Evolutionary conservation across 2,888 invertebrate species (phyloP), one percentile per base, ranked within the genome.

Genomic region (Caenorhabditis panamensis): DNA sequence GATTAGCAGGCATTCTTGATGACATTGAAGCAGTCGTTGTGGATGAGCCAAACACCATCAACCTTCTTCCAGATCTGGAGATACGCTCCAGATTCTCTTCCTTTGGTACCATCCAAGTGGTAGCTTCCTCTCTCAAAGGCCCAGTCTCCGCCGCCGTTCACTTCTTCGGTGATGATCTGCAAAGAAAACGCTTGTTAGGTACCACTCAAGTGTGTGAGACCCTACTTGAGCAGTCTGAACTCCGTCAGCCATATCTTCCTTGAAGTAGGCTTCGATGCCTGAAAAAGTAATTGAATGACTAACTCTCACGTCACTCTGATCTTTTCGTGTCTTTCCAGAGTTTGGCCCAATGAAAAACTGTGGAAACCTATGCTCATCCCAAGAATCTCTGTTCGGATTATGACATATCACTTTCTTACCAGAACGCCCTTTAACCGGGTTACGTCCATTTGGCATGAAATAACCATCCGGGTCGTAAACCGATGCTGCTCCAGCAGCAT

Each of bases 21-120:
- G 69, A 91, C 89, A 72, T 91, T 91, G 89, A 91, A 91, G 79
- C 91, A 91, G 79, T 91, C 91, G 80, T 88, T 90, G 80, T 91
- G 91, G 64, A 91, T 89, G 54, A 89, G 84, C 91, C 91, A 91
- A 31, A 79, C 83, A 11, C 90, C 89, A 67, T 89, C 89, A 41
- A 91, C 88, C 82, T 87, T 86, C 79, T 87, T 87, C 86, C 86
- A 86, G 37, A 90, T 88, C 31, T 87, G 90, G 26, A 90, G 84
- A 77, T 90, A 91, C 58, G 90, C 88, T 24, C 91, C 91, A 22
- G 88, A 88, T 79, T 91, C 91, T 22, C 84, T 82, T 13, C 91
- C 91, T 26, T 88, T 87, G 9, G 84, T 87, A 8, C 91, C 90
- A 72, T 91, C 89, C 79, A 91, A 79, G 61, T 89, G 88, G 58